These are phyloP conservation scores for Rachycentron canadum DNA, from an alignment of 2,797 vertebrate species.

Conservation along the genomic window DNA sequence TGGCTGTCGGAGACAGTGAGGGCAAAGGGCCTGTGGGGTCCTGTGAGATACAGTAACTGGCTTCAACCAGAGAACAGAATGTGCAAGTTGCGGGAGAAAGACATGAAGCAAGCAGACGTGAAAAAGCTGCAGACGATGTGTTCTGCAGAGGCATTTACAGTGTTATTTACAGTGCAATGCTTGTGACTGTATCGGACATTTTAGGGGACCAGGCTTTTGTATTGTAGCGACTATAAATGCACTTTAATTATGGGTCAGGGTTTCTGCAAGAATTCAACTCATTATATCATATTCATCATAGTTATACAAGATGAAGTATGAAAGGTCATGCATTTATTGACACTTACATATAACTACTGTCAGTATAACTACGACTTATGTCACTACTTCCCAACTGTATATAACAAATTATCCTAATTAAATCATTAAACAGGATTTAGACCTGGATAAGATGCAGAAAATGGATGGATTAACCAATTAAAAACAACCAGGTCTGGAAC, in stretches of 20 bases:
- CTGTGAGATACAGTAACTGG: conserved; percentile 24
- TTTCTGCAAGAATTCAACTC: background rate
- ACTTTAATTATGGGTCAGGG: background rate
- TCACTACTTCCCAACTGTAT: background rate
- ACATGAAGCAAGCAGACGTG: conserved; percentile 1
- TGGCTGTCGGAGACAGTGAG: conserved; percentile 60
- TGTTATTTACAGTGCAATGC: background rate
- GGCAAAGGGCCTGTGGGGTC: conserved; percentile 35
- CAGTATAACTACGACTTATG: background rate
- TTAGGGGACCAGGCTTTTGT: background rate
- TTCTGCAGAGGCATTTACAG: background rate
- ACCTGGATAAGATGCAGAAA: background rate
- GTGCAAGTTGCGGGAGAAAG: conserved; percentile 21
- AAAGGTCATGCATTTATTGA: background rate
- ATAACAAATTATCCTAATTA: background rate
- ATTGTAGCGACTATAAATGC: background rate
- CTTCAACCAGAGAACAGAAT: conserved; percentile 40
- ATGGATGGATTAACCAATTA: too few relatives aligned
- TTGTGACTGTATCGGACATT: background rate
- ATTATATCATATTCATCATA: too few relatives aligned
- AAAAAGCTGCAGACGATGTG: conserved; percentile 1
- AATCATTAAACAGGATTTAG: background rate
- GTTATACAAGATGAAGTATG: too few relatives aligned
- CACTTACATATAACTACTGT: too few relatives aligned
- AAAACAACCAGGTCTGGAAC: too few relatives aligned